Evolutionary conservation across 2,113 vertebrate species (phyloP), one percentile per base, ranked within the genome.

Genomic region (Oncorhynchus tshawytscha): DNA sequence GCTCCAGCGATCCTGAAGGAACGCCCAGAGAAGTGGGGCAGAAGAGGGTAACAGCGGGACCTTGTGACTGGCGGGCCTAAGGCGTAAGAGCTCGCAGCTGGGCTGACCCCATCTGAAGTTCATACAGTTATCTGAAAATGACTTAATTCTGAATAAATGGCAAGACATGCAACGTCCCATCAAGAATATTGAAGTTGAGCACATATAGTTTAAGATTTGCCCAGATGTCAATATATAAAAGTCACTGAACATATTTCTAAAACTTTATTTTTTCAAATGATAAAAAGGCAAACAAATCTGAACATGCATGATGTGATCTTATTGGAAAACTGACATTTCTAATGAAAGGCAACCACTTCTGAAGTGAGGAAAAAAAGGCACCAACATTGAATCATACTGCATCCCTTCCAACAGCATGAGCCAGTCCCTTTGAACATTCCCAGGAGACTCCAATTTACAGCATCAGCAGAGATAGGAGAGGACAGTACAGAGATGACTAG

Each of bases 61-160:
- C 91, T 89, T 92, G 92, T 92, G 91, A 93, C 88, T 81, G 72
- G 45, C 13, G 67, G 24, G 15, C 15, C 65, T 51, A 5, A 54
- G 73, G 11, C 8, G 34, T 18, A 31, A 45, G 16, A 2, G 69
- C 49, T 34, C 31, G 31, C 8, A 7, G n/a, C 59, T 60, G 59
- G 8, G 20, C 59, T n/a, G 59, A 12, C 3, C 59, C 59, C 51
- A 39, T 39, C 7, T 39, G 7, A 39, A 39, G 34, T 8, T 34
- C 31, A 34, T 34, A 34, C 31, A 2, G 4, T 16, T 4, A 13
- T 39, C 7, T 39, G 2, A 39, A 39, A 39, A 3, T 16, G 16
- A 11, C 15, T 39, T 39, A 1, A 16, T 16, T 15, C 49, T 3
- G 4, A 51, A 9, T 16, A 64, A n/a, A 9, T 22, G 1, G 60